These are phyloP conservation scores for Epizoanthus rinbou DNA, from an alignment of 92 coral and sea anemone species.

Conservation along the genomic window DNA sequence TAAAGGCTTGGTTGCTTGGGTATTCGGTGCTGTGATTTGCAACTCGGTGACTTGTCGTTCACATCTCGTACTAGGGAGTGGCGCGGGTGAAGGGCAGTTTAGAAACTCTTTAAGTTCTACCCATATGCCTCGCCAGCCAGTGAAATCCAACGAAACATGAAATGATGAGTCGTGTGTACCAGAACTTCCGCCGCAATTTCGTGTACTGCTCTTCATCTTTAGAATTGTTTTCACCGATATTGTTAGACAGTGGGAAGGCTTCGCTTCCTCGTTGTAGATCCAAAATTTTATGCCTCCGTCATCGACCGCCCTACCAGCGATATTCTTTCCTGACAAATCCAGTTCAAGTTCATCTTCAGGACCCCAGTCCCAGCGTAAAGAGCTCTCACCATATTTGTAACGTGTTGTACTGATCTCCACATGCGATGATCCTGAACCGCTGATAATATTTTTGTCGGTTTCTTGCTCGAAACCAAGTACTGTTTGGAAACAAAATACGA, in stretches of 20 bases:
- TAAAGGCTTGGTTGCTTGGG: conserved; percentile 35
- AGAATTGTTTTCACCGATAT: not conserved
- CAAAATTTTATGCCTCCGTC: conserved; percentile 62
- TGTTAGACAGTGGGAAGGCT: not conserved
- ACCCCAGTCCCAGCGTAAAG: conserved; percentile 22
- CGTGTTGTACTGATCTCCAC: not conserved
- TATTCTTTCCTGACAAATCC: too few species aligned
- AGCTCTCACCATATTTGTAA: conserved; percentile 18
- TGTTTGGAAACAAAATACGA: too few species aligned
- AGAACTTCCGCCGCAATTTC: too few species aligned
- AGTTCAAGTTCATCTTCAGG: not conserved
- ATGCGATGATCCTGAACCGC: not conserved
- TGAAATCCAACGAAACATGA: conserved; percentile 35
- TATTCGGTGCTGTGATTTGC: not conserved
- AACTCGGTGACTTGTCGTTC: not conserved
- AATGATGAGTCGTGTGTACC: not conserved
- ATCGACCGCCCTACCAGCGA: not conserved
- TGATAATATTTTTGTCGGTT: not conserved
- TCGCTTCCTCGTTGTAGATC: conserved; percentile 49
- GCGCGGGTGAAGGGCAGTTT: not conserved
- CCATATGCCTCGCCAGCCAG: conserved; percentile 52
- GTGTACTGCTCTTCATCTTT: not conserved
- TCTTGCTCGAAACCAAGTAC: too few species aligned
- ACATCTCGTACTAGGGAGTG: not conserved
- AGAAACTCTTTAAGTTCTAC: not conserved